Evolutionary conservation across 2,797 vertebrate species (phyloP), one percentile per base, ranked within the genome.

Genomic region (Anguilla pacifica): DNA sequence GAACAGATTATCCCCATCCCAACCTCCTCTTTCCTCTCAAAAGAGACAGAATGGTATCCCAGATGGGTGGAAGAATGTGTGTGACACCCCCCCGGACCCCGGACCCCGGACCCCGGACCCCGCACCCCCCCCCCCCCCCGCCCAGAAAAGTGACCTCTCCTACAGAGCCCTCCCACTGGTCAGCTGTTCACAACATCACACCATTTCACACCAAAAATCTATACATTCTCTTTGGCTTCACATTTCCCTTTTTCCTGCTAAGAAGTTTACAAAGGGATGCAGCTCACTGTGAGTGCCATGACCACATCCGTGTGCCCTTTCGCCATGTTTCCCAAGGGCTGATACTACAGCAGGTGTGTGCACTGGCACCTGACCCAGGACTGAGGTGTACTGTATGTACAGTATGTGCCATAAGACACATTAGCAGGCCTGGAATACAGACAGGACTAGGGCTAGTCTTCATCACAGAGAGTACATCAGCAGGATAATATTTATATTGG

Each of bases 1-100:
- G 88, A 91, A 91, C 88, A 88, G 90, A 94, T 93, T 81, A 90
- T 87, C 84, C 88, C 88, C 87, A 74, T 86, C 83, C 77, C 43
- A 84, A 10, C 22, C 84, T 89, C 91, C 89, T 90, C 91, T 49
- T 88, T 89, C 92, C 85, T 88, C 86, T 92, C 77, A 22, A 1
- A 81, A 81, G 31, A 43, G 74, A 15, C 35, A 79, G 15, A 35
- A 19, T 43, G n/a, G 15, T 79, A 0, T 46, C 77, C 77, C 77
- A 25, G 6, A 15, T 2, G 13, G 43, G 77, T 28, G 77, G 77
- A 49, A 25, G 77, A 81, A 81, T 81, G 77, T 9, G 22, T 86
- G 55, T 84, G 90, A 90, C 89, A 88, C 49, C 49, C 49, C 49
- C 49, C 7, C 49, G 31, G 0, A 31, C 31, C 31, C 19, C 19